Percentiles rank a stretch among this genome's conserved stretches.
phyloP scores from a whole-genome alignment of 1,140 invertebrate species.

The Drosophila pruinosa region DNA sequence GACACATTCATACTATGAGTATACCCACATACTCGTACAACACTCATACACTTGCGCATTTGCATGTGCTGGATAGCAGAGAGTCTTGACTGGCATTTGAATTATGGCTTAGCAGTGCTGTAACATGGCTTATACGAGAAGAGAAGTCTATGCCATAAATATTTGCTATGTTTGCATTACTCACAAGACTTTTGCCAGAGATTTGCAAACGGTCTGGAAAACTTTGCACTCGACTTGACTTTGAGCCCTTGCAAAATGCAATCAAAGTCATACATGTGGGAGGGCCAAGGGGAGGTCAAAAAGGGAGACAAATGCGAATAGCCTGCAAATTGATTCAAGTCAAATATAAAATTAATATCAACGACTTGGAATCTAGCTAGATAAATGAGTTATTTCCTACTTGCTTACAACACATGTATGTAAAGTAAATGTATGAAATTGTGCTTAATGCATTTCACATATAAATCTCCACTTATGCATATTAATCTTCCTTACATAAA shows the following conservation, averaged over 20 bases:
- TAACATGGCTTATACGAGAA: constrained; percentile 60
- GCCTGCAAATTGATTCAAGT: constrained; percentile 47
- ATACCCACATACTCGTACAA: background rate
- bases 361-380: constrained; percentile 11
- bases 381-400: constrained; percentile 47
- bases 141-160: constrained; percentile 62
- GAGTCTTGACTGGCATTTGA: constrained; percentile 59
- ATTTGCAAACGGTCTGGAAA: constrained; percentile 73
- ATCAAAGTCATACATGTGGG: background rate
- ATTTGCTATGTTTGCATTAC: constrained; percentile 78
- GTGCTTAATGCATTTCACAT: background rate
- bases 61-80: constrained; percentile 11
- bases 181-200: constrained; percentile 72
- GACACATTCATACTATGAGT: constrained; percentile 23
- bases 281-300: background rate
- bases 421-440: background rate
- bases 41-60: background rate
- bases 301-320: constrained; percentile 10
- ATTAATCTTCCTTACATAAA: background rate
- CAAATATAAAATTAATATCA: constrained; percentile 41
- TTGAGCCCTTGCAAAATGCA: constrained; percentile 11
- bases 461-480: background rate
- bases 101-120: constrained; percentile 77
- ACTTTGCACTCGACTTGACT: constrained; percentile 66
- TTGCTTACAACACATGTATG: background rate